Evolutionary conservation across 1,140 invertebrate species (phyloP).

Genomic region (Saccostrea glomerata): DNA sequence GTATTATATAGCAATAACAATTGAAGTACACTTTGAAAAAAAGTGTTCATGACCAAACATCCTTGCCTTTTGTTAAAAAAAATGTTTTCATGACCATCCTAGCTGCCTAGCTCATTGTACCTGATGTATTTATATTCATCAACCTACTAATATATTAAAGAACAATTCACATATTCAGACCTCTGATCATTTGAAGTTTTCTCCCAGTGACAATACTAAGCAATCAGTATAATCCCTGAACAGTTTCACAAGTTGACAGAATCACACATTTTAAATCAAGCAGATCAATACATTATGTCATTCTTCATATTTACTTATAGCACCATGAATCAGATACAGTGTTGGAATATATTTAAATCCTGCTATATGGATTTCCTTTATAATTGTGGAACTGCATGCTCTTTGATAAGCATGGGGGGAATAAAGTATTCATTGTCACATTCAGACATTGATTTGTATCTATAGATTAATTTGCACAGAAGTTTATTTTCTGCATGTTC

Average conservation of each 20-base stretch:
- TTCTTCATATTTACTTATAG: not conserved
- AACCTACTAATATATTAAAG: no score
- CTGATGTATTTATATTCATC: no score
- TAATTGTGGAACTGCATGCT: not conserved
- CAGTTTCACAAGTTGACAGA: not conserved
- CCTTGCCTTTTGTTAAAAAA: no score
- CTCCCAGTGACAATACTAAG: not conserved
- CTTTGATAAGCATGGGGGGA: not conserved
- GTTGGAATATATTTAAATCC: slow-evolving; percentile 10
- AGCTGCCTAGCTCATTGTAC: no score
- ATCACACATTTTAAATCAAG: not conserved
- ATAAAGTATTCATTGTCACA: not conserved
- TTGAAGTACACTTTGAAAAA: no score
- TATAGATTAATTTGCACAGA: not conserved
- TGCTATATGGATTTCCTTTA: not conserved
- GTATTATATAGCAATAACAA: no score
- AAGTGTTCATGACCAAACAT: no score
- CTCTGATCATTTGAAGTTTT: not conserved
- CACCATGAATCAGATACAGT: not conserved
- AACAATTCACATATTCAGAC: no score
- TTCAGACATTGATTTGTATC: slow-evolving; percentile 22
- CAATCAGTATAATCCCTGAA: not conserved
- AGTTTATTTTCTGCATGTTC: slow-evolving; percentile 15
- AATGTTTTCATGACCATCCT: no score
- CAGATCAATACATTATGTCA: not conserved